Evolutionary conservation across 2,888 invertebrate species (phyloP), one percentile per base, ranked within the genome.

Genomic region (Phaonia tiefii): DNA sequence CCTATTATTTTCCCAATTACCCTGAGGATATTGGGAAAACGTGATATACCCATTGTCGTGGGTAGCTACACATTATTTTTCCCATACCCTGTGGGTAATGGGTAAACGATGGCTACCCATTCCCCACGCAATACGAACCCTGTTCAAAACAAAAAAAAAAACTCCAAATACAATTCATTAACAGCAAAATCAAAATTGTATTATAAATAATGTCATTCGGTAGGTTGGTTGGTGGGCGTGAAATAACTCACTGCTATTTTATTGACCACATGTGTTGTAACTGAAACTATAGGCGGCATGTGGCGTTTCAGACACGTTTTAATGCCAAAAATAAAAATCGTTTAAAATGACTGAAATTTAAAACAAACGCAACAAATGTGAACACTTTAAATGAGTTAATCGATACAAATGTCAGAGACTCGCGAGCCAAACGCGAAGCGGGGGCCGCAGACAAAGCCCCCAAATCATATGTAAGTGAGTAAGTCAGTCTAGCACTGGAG

Each of bases 251-350:
- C 10, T 60, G 60, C 37, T 60, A 1, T 17, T 60, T 60, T 39
- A 17, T 37, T 8, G 37, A 10, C 20, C 63, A 11, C 39, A 0
- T 2, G 1, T 31, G 8, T n/a, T 63, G 22, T 42, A 22, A 10
- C 7, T 31, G 13, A 8, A 31, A 63, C 58, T 77, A 51, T 31
- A 8, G 31, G 31, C 42, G 72, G 67, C 78, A 67, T 72, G 60
- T 75, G 72, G 60, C 78, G 72, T 78, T 72, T 74, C 70, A 73
- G 81, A 78, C 81, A 81, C 78, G 78, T 81, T 81, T 78, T 70
- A 73, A 65, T 58, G 76, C 65, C 80, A 73, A 76, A 75, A 25
- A 26, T 17, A 58, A 17, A 69, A 66, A 49, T 15, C 63, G 56
- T 46, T 42, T 69, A 4, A 51, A 58, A 15, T 66, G 4, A 31